phyloP scores from a whole-genome alignment of 2,113 vertebrate genomes.

The Ictidomys tridecemlineatus region DNA sequence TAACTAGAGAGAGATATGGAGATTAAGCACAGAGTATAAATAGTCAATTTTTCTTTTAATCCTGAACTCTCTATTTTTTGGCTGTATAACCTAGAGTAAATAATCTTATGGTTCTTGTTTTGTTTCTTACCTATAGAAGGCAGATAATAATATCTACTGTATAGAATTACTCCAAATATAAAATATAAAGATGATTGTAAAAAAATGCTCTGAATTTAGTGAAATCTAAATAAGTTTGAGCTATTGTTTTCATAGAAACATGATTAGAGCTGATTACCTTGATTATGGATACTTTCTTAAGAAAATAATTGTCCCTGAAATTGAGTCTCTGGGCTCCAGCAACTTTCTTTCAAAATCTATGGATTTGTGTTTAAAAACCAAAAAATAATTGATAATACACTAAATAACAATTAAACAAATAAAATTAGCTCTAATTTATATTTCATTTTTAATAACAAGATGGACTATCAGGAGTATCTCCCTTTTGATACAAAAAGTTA shows the following conservation, averaged over 20 bases:
- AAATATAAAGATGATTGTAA: neutral
- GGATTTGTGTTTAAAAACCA: neutral
- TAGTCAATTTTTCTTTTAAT: neutral
- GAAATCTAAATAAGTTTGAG: neutral
- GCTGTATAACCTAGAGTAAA: neutral
- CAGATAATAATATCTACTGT: neutral
- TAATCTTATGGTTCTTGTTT: neutral
- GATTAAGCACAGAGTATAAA: neutral
- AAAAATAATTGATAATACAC: neutral
- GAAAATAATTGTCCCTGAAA: neutral
- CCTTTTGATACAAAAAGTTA: slow-evolving; percentile 20
- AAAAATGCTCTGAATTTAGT: slow-evolving; percentile 19
- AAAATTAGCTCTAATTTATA: neutral
- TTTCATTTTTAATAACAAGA: neutral
- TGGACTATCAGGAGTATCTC: neutral
- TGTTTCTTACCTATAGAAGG: neutral
- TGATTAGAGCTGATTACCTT: neutral
- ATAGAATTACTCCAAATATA: neutral
- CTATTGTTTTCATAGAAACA: neutral
- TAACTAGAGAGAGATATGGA: neutral
- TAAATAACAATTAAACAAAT: neutral
- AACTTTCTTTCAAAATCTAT: slow-evolving; percentile 13
- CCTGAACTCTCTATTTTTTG: neutral
- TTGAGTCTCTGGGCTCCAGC: neutral
- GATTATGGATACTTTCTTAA: slow-evolving; percentile 18